Evolutionary conservation across 1,140 invertebrate genomes (phyloP).

Genomic region (Hirudo medicinalis): DNA sequence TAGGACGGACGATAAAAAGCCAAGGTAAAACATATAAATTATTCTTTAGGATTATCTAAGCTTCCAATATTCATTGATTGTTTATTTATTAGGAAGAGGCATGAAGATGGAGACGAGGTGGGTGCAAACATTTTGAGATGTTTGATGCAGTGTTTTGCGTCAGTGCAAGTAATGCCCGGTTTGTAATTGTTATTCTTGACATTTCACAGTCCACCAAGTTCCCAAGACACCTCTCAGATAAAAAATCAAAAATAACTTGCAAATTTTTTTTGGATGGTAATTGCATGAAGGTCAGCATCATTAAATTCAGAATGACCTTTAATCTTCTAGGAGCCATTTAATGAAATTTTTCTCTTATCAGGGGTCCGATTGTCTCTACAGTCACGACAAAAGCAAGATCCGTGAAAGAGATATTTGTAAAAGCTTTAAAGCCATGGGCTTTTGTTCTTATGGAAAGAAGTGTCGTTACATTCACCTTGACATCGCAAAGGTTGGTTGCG

Average conservation of each 20-base stretch:
- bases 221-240: neutral
- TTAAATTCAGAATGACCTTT: neutral
- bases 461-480: neutral
- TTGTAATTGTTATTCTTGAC: no score
- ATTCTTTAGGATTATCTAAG: no score
- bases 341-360: neutral
- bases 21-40: no score
- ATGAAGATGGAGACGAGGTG: no score
- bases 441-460: conserved; percentile 5
- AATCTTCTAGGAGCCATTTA: no score
- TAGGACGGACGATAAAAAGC: no score
- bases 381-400: neutral
- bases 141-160: neutral
- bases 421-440: neutral
- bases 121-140: neutral
- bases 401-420: conserved; percentile 13
- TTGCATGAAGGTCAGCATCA: neutral
- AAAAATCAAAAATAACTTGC: neutral
- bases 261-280: conserved; percentile 8
- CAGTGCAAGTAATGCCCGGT: neutral
- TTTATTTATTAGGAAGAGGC: no score
- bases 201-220: neutral
- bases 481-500: neutral
- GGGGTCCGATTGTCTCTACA: conserved; percentile 1
- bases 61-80: no score